These are phyloP conservation scores for Eudyptes chrysolophus DNA, from an alignment of 2,113 vertebrate species.

Conservation along the genomic window DNA sequence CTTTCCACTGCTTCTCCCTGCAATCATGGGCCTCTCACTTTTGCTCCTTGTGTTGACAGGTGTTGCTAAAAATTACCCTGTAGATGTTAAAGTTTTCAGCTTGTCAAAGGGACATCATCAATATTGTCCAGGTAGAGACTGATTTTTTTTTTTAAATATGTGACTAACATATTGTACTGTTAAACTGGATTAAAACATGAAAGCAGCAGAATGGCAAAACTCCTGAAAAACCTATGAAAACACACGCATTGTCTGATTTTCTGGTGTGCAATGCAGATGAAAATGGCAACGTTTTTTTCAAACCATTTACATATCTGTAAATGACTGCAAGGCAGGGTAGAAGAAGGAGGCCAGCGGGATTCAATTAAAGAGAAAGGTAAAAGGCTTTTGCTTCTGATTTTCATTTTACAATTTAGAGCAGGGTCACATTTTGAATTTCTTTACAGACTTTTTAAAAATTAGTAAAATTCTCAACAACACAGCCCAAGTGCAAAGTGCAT, in stretches of 20 bases:
- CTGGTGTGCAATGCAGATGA: neutral
- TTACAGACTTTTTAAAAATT: neutral
- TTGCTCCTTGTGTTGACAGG: neutral
- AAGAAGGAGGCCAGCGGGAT: constrained; percentile 23
- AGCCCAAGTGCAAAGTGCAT: neutral
- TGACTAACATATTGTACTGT: neutral
- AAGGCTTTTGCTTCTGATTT: constrained; percentile 1
- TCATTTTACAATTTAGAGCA: neutral
- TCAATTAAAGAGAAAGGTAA: constrained; percentile 23
- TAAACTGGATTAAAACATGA: neutral
- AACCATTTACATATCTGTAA: constrained; percentile 24
- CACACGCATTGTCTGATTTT: neutral
- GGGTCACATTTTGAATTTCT: neutral
- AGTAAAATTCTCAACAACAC: neutral
- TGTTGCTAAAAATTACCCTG: neutral
- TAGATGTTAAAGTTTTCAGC: neutral
- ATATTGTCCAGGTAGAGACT: neutral
- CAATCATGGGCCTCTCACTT: neutral
- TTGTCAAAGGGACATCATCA: neutral
- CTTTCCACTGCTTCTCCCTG: neutral
- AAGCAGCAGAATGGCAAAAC: neutral
- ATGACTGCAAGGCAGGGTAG: constrained; percentile 10
- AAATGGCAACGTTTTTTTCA: neutral
- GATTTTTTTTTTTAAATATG: neutral
- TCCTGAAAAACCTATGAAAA: neutral